Evolutionary conservation across 2,797 vertebrate species (phyloP).

Genomic region (Masticophis lateralis): DNA sequence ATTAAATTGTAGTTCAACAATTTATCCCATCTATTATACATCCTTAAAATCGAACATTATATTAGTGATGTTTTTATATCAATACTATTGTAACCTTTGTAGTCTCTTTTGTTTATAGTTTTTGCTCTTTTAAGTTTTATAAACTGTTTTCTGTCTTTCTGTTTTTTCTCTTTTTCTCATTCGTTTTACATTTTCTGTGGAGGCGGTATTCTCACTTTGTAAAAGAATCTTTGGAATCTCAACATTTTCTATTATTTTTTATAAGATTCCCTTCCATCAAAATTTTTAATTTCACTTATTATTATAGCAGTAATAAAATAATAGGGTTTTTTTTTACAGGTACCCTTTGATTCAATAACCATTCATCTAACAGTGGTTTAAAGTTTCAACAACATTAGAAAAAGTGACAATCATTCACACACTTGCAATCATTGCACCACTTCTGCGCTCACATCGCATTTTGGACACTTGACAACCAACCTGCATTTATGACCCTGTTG

Average conservation of each 20-base stretch:
- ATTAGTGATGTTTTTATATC: background rate
- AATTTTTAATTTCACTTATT: background rate
- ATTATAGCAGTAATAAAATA: background rate
- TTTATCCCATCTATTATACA: background rate
- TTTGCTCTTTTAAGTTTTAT: slow-evolving; percentile 16
- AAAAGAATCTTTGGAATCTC: background rate
- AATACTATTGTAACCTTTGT: background rate
- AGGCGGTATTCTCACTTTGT: background rate
- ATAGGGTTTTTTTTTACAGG: background rate
- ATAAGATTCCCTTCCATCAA: background rate
- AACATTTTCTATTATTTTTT: background rate
- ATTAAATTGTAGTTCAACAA: slow-evolving; percentile 20
- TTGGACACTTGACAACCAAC: background rate
- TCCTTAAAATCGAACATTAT: background rate
- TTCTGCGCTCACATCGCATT: background rate
- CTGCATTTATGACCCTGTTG: background rate
- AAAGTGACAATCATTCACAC: background rate
- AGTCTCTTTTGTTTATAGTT: background rate
- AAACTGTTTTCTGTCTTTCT: background rate
- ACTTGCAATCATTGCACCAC: background rate
- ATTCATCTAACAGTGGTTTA: background rate
- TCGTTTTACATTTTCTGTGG: background rate
- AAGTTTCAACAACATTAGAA: background rate
- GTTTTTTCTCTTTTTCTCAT: background rate
- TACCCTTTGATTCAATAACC: background rate